Conservation (phyloP, 2,888 invertebrate genomes). For the Ecliptopera silaceata region DNA sequence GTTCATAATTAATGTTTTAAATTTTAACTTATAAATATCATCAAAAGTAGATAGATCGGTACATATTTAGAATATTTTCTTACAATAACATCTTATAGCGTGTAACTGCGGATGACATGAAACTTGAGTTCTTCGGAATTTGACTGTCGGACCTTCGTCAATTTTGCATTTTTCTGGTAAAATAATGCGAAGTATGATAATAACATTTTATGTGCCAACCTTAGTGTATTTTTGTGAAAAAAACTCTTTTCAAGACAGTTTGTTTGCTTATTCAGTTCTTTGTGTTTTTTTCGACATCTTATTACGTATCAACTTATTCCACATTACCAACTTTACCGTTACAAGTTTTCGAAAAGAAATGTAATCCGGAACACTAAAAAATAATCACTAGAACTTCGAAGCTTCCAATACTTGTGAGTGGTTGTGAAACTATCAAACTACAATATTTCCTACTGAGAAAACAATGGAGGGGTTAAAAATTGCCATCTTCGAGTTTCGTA, state of each 20-base stretch:
- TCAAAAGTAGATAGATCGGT: no score
- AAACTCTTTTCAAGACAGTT: neutral
- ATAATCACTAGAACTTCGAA: constrained; percentile 21
- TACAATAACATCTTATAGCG: no score
- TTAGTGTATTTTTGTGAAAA: neutral
- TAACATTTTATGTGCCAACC: neutral
- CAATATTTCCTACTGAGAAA: constrained; percentile 53
- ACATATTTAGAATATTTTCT: no score
- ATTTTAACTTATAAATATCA: no score
- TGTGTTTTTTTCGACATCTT: neutral
- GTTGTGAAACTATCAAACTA: constrained; percentile 51
- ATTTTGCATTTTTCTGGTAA: constrained; percentile 45
- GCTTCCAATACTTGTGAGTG: constrained; percentile 51
- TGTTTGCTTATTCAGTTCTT: neutral
- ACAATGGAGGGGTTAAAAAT: constrained; percentile 52
- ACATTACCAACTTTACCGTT: neutral
- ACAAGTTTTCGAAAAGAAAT: neutral
- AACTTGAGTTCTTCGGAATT: constrained; percentile 39
- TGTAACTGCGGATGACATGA: constrained; percentile 46
- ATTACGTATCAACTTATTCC: neutral
- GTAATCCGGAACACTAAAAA: constrained; percentile 24
- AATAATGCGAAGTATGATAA: constrained; percentile 8
- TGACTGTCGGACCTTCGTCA: constrained; percentile 63
- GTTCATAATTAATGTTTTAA: no score
- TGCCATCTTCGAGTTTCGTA: constrained; percentile 37